Conservation (phyloP, 2,797 vertebrate genomes). For the Prionace glauca region DNA sequence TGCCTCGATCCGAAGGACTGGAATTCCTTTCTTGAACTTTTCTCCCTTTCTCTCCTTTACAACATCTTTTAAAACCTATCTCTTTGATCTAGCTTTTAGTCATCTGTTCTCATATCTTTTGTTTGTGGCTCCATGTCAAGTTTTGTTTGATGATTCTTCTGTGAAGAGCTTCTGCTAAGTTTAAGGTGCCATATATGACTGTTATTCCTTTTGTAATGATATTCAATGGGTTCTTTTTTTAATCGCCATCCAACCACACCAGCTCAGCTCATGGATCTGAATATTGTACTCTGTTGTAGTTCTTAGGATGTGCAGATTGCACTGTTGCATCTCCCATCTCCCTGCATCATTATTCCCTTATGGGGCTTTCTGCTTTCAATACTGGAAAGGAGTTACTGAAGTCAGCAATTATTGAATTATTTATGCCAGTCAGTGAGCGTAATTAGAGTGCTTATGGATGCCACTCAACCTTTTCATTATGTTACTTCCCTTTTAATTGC, state of each 20-base stretch:
- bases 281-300: not conserved
- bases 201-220: not conserved
- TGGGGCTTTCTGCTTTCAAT: not conserved
- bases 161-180: not conserved
- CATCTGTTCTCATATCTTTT: not conserved
- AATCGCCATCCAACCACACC: not conserved
- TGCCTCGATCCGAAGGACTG: too few species aligned
- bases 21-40: not conserved
- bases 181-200: not conserved
- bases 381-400: not conserved
- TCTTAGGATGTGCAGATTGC: not conserved
- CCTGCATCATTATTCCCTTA: not conserved
- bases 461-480: not conserved
- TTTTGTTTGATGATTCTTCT: not conserved
- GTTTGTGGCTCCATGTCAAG: not conserved
- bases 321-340: not conserved
- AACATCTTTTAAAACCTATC: not conserved
- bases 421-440: not conserved
- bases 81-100: not conserved
- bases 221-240: not conserved
- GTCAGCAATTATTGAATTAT: not conserved
- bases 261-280: not conserved
- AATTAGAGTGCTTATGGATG: not conserved
- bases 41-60: not conserved
- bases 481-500: not conserved